Percentiles rank a stretch among this genome's conserved stretches.
Conservation (phyloP, 2,888 invertebrate species). For the Erebia epiphron region DNA sequence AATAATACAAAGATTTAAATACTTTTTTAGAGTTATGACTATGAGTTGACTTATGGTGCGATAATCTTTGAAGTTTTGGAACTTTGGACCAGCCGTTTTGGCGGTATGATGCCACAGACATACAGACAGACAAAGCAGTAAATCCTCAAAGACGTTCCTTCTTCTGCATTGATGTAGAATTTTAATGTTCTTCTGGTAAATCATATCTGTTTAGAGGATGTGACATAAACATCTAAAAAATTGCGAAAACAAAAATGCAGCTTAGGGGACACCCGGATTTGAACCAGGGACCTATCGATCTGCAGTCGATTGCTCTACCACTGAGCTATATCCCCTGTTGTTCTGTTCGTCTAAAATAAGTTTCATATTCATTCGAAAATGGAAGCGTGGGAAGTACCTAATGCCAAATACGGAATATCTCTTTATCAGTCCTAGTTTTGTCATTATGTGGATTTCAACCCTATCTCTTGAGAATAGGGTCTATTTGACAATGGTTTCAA, state of each 20-base stretch:
- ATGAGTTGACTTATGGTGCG: too few species aligned
- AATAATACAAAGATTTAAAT: too few species aligned
- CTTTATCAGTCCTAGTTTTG: neutral
- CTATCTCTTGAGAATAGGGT: neutral
- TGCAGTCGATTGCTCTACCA: constrained; percentile 66
- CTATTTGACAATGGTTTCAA: neutral
- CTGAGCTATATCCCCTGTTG: constrained; percentile 40
- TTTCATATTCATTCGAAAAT: constrained; percentile 13
- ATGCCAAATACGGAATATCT: constrained; percentile 3
- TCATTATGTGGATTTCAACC: constrained; percentile 1
- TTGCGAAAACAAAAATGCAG: neutral
- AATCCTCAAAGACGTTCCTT: too few species aligned
- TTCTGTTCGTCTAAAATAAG: neutral
- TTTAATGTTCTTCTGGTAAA: too few species aligned
- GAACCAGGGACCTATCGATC: constrained; percentile 80
- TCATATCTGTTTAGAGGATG: too few species aligned
- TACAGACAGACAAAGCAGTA: too few species aligned
- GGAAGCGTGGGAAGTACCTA: constrained; percentile 12
- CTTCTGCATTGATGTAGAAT: too few species aligned
- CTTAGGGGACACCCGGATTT: constrained; percentile 75
- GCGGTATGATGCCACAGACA: too few species aligned
- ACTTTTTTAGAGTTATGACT: too few species aligned
- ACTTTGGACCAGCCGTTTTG: too few species aligned
- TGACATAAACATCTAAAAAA: neutral
- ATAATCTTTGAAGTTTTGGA: too few species aligned